Conservation (phyloP, 2,888 invertebrate genomes). For the Tubulanus polymorphus region DNA sequence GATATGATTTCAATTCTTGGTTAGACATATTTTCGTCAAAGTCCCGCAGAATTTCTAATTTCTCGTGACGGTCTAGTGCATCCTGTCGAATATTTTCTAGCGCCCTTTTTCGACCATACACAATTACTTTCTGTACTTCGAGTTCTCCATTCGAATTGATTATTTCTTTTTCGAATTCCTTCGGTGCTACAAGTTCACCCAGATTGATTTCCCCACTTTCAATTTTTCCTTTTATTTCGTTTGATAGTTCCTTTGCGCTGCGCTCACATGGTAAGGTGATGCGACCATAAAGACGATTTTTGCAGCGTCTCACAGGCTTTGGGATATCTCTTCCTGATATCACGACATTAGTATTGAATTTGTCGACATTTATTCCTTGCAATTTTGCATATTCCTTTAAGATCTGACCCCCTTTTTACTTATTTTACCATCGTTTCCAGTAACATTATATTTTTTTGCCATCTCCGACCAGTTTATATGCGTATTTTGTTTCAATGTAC, state of each 20-base stretch:
- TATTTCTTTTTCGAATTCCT: not conserved
- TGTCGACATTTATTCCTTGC: not conserved
- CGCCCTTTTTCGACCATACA: not conserved
- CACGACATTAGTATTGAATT: not conserved
- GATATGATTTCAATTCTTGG: too few species aligned
- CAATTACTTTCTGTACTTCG: not conserved
- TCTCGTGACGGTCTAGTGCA: not conserved
- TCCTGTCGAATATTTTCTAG: not conserved
- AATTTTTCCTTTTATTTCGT: not conserved
- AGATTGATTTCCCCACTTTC: not conserved
- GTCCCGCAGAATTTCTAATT: not conserved
- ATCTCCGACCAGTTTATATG: too few species aligned
- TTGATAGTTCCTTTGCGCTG: not conserved
- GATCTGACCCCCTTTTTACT: not conserved
- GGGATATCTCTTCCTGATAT: not conserved
- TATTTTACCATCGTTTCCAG: too few species aligned
- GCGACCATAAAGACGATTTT: not conserved
- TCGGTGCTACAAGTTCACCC: not conserved
- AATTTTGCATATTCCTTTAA: not conserved
- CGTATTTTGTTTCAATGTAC: too few species aligned
- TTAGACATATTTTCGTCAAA: too few species aligned
- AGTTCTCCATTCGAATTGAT: not conserved
- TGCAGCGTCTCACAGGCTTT: not conserved
- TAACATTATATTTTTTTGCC: too few species aligned
- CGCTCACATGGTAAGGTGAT: not conserved